These are phyloP conservation scores for Xylota segnis DNA, from an alignment of 2,888 invertebrate genomes.

Conservation along the genomic window DNA sequence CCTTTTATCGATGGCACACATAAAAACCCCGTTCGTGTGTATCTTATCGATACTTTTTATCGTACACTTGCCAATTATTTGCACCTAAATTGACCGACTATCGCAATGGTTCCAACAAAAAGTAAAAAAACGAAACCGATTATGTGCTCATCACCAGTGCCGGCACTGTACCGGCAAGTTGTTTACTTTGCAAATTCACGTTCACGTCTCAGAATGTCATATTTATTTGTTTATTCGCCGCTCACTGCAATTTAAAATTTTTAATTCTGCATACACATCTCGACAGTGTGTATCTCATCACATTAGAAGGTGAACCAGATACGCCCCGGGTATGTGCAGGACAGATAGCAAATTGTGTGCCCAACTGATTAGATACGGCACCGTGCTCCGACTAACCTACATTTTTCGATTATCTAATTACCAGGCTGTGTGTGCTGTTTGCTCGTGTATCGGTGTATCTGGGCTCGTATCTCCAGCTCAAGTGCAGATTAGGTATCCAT, in stretches of 20 bases:
- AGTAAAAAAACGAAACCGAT: background rate
- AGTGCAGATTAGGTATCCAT: constrained; percentile 55
- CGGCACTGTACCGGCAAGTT: constrained; percentile 21
- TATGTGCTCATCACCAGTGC: background rate
- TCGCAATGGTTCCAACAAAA: background rate
- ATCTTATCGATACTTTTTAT: constrained; percentile 13
- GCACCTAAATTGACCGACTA: constrained; percentile 9
- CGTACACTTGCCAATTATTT: constrained; percentile 27
- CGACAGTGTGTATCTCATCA: constrained; percentile 23
- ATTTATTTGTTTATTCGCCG: constrained; percentile 38
- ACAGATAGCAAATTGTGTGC: constrained; percentile 29
- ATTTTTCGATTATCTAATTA: constrained; percentile 41
- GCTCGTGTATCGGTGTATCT: background rate
- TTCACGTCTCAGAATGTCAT: constrained; percentile 29
- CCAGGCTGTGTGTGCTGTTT: background rate
- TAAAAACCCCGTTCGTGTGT: background rate
- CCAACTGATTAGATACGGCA: constrained; percentile 39
- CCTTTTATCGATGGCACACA: constrained; percentile 26
- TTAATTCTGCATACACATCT: constrained; percentile 41
- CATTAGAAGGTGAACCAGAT: constrained; percentile 13
- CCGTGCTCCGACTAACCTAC: constrained; percentile 37
- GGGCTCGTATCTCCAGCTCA: constrained; percentile 9
- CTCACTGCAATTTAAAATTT: constrained; percentile 30
- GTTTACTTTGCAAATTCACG: constrained; percentile 38
- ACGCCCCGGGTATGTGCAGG: background rate